phyloP scores from a whole-genome alignment of 2,113 vertebrate species.

The Chrysemys picta region DNA sequence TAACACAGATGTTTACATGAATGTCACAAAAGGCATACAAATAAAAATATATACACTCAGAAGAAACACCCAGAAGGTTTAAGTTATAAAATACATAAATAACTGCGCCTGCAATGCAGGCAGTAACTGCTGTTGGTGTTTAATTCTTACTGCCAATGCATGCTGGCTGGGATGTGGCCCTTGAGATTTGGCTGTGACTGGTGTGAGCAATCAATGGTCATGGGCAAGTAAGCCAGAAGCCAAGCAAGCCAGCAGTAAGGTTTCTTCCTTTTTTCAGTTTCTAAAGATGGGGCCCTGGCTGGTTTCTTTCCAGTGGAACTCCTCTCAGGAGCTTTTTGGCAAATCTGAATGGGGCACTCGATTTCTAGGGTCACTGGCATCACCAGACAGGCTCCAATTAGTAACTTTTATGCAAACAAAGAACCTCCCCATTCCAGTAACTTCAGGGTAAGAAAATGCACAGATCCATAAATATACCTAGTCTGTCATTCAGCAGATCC shows the following conservation, averaged over 20 bases:
- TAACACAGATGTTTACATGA: not conserved
- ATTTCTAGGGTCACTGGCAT: too few relatives aligned
- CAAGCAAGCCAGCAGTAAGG: not conserved
- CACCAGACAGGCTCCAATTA: too few relatives aligned
- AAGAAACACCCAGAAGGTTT: not conserved
- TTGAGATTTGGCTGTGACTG: not conserved
- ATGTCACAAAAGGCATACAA: not conserved
- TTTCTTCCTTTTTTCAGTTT: too few relatives aligned
- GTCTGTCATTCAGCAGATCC: too few relatives aligned
- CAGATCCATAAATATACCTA: too few relatives aligned
- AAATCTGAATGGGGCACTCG: too few relatives aligned
- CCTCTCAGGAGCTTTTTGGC: too few relatives aligned
- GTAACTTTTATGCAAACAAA: too few relatives aligned
- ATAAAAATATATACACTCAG: not conserved
- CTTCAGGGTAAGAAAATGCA: too few relatives aligned
- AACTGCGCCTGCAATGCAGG: not conserved
- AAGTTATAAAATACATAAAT: not conserved
- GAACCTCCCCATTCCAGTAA: too few relatives aligned
- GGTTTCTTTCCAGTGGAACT: too few relatives aligned
- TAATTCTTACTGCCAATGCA: not conserved
- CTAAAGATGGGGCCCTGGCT: not conserved
- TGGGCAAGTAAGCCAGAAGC: too few relatives aligned
- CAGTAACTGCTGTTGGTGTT: not conserved
- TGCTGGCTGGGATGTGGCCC: not conserved
- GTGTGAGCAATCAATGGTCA: not conserved